Conservation (phyloP, 2,797 vertebrate species). For the Esox masquinongy region DNA sequence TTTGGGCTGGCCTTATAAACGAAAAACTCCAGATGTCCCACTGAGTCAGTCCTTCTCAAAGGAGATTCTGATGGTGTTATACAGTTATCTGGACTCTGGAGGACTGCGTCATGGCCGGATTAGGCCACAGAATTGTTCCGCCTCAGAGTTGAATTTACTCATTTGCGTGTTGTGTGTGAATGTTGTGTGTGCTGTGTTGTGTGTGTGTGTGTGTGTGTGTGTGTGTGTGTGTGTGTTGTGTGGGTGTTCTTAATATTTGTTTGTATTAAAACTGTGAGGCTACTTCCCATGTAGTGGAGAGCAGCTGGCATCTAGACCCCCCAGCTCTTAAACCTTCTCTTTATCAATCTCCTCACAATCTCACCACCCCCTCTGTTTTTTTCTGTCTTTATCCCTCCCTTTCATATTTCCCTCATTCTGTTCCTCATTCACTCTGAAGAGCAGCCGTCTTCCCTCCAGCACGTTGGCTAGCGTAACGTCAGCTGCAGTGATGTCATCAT, state of each 20-base stretch:
- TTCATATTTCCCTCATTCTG: background rate
- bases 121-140: conserved; percentile 17
- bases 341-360: too few species aligned
- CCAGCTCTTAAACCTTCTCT: too few species aligned
- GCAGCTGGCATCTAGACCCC: conserved; percentile 56
- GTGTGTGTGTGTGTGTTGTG: conserved; percentile 22
- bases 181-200: conserved; percentile 13
- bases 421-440: background rate
- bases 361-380: background rate
- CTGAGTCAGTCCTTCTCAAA: conserved; percentile 26
- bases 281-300: conserved; percentile 58
- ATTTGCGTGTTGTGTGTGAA: conserved; percentile 11
- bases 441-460: conserved; percentile 21
- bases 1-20: background rate
- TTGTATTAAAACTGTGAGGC: conserved; percentile 45
- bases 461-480: conserved; percentile 30
- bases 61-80: conserved; percentile 48
- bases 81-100: conserved; percentile 42
- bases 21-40: conserved; percentile 15
- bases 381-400: conserved; percentile 4
- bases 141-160: background rate
- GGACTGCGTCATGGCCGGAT: conserved; percentile 53
- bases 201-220: conserved; percentile 15
- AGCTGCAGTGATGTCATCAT: conserved; percentile 48
- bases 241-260: conserved; percentile 19